phyloP scores from a whole-genome alignment of 2,113 vertebrate species.

The Poeciliopsis retropinna region DNA sequence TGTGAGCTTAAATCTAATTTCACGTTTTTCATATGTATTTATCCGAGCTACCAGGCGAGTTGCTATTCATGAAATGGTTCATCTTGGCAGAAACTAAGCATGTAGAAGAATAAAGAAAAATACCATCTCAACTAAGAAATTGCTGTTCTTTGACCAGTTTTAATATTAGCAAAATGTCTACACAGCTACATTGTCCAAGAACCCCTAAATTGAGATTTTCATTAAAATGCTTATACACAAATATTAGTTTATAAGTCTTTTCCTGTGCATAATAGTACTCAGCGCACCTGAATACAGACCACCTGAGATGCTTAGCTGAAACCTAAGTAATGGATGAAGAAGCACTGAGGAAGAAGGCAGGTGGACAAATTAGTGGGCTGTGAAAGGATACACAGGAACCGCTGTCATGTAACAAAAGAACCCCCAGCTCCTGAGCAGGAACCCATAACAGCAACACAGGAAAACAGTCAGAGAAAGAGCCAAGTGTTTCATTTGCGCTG shows the following conservation, averaged over 20 bases:
- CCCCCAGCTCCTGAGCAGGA: slow-evolving; percentile 64
- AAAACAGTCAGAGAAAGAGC: slow-evolving; percentile 54
- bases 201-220: neutral
- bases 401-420: slow-evolving; percentile 69
- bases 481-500: slow-evolving; percentile 54
- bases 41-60: neutral
- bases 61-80: neutral
- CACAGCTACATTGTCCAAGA: neutral
- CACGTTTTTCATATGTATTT: neutral
- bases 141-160: neutral
- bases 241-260: neutral
- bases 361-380: slow-evolving; percentile 51
- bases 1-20: neutral
- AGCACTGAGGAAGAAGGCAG: slow-evolving; percentile 26
- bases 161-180: neutral
- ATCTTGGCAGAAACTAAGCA: neutral
- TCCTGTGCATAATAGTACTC: slow-evolving; percentile 13
- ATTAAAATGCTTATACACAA: too few relatives aligned
- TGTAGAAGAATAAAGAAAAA: neutral
- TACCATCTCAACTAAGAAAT: neutral
- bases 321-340: slow-evolving; percentile 25
- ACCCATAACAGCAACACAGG: slow-evolving; percentile 79
- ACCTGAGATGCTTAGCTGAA: slow-evolving; percentile 47
- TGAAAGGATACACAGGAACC: slow-evolving; percentile 70
- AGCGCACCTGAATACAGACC: slow-evolving; percentile 32